Base-by-base conservation (phyloP, 2,888 invertebrate genomes). In the Drosophila borealis region DNA sequence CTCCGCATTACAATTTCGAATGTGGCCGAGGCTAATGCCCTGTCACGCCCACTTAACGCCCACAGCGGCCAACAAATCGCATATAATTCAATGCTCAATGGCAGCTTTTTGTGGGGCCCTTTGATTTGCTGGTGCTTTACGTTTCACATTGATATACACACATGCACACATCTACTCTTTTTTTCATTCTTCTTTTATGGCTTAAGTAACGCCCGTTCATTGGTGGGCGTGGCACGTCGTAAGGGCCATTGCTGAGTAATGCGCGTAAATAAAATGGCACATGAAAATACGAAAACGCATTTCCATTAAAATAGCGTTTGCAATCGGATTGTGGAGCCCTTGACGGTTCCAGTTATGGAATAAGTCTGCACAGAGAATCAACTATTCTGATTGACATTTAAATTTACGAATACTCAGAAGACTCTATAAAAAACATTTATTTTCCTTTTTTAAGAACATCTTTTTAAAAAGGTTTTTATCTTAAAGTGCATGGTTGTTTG, bases 251-350 rank as follows among this genome's bases (percentile, higher is more conserved):
- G 48, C 44, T 37, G 50, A 55, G 42, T 59, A 55, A 68, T 59
- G 48, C 42, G 59, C 74, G 53, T 55, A 73, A 73, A 68, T 55
- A 60, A 73, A 73, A 73, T 55, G 62, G 17, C 51, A 41, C 54
- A 72, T 61, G 57, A 72, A 67, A 61, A 53, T 50, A 39, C 19
- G 49, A 54, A 51, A 67, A 33, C 36, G 62, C 61, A 62, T 67
- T 57, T 53, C 72, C 54, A 73, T 69, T 69, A 64, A 74, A 66
- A 42, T 33, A 10, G 36, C 41, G 39, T 41, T 25, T 48, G 51
- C 51, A 68, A 68, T 60, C 46, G 51, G 37, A 68, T 68, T 60
- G 39, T 17, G 44, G 11, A 37, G 14, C 46, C 67, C 46, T 36
- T 59, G 50, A 51, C 13, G 44, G 19, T 36, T 36, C 59, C 46